A percentile compares a stretch with the other conserved stretches of the same genome.
Evolutionary conservation across 2,113 vertebrate species (phyloP).

Genomic region (Grantiella picta): DNA sequence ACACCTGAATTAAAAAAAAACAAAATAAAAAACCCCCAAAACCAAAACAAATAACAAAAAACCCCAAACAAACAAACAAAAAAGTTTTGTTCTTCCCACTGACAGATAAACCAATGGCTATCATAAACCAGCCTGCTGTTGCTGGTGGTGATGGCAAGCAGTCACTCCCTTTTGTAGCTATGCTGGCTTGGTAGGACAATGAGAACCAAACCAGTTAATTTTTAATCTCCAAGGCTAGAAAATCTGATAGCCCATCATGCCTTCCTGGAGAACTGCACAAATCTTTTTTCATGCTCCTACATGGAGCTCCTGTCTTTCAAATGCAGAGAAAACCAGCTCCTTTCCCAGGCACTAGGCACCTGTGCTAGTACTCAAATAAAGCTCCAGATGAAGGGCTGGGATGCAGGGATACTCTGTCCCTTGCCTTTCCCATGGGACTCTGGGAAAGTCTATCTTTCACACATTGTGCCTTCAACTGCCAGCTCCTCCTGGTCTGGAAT

Average conservation of each 20-base stretch:
- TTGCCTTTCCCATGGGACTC: neutral
- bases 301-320: neutral
- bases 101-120: neutral
- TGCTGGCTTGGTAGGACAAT: neutral
- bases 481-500: slow-evolving; percentile 6
- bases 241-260: neutral
- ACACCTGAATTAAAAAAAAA: neutral
- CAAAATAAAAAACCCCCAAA: too few relatives aligned
- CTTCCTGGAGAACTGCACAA: neutral
- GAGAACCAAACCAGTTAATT: neutral
- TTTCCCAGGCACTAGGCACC: neutral
- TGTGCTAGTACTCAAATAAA: neutral
- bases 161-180: neutral
- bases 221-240: neutral
- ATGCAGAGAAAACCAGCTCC: neutral
- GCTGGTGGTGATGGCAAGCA: neutral
- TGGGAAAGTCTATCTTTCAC: neutral
- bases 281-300: neutral
- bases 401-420: neutral
- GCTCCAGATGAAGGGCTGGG: neutral
- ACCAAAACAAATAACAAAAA: too few relatives aligned
- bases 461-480: neutral
- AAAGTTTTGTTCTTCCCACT: neutral
- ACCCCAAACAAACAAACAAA: neutral
- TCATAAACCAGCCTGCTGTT: neutral